phyloP scores from a whole-genome alignment of 92 coral and sea anemone species.

The Virgularia gustaviana region DNA sequence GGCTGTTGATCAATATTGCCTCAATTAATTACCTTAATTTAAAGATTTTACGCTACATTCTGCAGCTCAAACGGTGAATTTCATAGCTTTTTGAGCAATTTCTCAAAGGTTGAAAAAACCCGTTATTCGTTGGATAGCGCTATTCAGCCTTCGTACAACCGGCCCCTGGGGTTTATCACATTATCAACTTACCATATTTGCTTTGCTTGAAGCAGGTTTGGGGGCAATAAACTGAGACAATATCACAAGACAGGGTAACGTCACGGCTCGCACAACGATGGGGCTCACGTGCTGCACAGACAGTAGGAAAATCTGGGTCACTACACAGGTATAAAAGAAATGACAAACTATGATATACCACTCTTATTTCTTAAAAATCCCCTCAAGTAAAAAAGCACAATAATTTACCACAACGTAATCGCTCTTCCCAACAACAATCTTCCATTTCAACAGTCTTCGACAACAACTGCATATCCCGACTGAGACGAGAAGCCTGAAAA shows the following conservation, averaged over 20 bases:
- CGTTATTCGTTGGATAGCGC: too few species aligned
- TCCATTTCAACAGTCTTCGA: slow-evolving; percentile 91
- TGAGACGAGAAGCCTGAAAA: slow-evolving; percentile 75
- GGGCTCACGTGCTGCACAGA: slow-evolving; percentile 90
- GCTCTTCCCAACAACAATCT: slow-evolving; percentile 90
- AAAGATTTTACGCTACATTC: too few species aligned
- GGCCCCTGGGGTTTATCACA: too few species aligned
- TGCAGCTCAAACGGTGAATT: too few species aligned
- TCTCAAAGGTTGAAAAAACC: too few species aligned
- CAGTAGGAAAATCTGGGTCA: slow-evolving; percentile 85
- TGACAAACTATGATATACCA: not conserved
- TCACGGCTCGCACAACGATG: slow-evolving; percentile 85
- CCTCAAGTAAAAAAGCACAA: too few species aligned
- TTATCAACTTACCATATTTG: slow-evolving; percentile 79
- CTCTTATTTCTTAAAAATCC: not conserved
- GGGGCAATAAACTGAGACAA: slow-evolving; percentile 85
- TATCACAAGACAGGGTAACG: slow-evolving; percentile 90
- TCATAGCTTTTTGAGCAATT: too few species aligned
- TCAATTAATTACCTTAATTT: too few species aligned
- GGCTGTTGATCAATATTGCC: too few species aligned
- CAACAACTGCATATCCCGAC: slow-evolving; percentile 91
- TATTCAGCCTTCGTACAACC: too few species aligned
- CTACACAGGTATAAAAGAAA: slow-evolving; percentile 31
- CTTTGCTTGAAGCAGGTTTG: slow-evolving; percentile 82
- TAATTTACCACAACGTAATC: slow-evolving; percentile 81